Evolutionary conservation across 1,140 invertebrate genomes (phyloP).

Genomic region (Brachionus asplanchnoidis): DNA sequence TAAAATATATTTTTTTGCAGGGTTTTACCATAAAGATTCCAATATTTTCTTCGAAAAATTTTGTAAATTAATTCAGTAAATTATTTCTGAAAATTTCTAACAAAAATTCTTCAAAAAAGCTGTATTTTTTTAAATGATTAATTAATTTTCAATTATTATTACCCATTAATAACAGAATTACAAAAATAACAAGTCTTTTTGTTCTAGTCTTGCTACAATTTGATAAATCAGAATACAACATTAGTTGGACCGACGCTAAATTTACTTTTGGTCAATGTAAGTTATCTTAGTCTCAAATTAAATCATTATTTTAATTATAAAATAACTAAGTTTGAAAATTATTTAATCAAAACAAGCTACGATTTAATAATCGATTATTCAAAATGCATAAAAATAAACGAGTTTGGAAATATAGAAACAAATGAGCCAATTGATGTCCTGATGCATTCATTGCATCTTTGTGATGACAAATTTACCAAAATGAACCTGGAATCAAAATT

Average conservation of each 20-base stretch:
- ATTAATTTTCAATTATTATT: too few species aligned
- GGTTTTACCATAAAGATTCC: too few species aligned
- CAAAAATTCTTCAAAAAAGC: too few species aligned
- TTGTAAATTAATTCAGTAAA: too few species aligned
- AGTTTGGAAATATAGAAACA: neutral
- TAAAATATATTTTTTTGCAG: too few species aligned
- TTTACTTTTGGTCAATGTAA: slow-evolving; percentile 33
- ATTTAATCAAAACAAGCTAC: slow-evolving; percentile 25
- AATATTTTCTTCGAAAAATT: too few species aligned
- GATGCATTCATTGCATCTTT: slow-evolving; percentile 29
- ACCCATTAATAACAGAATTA: neutral
- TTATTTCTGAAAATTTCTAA: too few species aligned
- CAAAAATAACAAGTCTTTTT: neutral
- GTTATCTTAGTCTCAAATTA: neutral
- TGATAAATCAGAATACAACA: slow-evolving; percentile 28
- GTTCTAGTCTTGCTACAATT: neutral
- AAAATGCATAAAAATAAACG: slow-evolving; percentile 29
- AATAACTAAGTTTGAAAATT: slow-evolving; percentile 17
- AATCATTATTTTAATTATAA: neutral
- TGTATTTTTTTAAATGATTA: too few species aligned
- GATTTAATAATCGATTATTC: slow-evolving; percentile 25
- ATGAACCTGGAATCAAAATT: neutral
- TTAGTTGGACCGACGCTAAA: slow-evolving; percentile 29
- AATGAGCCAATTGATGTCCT: slow-evolving; percentile 1
- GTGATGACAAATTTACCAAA: slow-evolving; percentile 13